Evolutionary conservation across 1,140 invertebrate species (phyloP).

Genomic region (Drosophila lacertosa): DNA sequence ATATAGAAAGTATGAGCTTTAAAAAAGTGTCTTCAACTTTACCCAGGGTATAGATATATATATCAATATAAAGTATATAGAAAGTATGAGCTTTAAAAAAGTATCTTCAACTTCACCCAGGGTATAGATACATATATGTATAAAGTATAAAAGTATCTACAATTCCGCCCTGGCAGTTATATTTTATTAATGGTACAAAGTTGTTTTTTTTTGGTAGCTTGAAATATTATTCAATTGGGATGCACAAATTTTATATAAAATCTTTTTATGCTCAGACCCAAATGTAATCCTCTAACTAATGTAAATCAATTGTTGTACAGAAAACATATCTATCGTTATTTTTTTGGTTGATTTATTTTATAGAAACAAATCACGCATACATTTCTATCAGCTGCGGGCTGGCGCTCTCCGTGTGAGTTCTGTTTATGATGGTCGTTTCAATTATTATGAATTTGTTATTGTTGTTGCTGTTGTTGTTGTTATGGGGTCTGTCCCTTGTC

Average conservation of each 20-base stretch:
- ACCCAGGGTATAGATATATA: no score
- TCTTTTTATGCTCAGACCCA: not conserved
- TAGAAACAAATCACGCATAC: constrained; percentile 21
- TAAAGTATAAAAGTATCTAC: no score
- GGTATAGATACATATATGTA: no score
- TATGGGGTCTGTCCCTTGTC: constrained; percentile 17
- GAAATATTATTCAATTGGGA: constrained; percentile 5
- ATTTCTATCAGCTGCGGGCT: constrained; percentile 31
- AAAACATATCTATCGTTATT: not conserved
- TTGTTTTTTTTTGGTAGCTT: not conserved
- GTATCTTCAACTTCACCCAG: no score
- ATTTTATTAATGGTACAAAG: no score
- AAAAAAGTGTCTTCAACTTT: no score
- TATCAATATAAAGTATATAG: no score
- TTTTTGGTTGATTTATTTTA: constrained; percentile 13
- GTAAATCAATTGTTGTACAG: not conserved
- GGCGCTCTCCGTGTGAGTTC: constrained; percentile 10
- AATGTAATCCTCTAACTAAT: not conserved
- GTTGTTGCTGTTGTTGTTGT: not conserved
- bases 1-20: not conserved
- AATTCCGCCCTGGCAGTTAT: not conserved
- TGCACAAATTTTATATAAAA: not conserved
- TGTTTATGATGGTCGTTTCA: constrained; percentile 27
- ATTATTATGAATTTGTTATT: constrained; percentile 63
- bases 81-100: no score